Percentiles rank a stretch among this genome's conserved stretches.
These are phyloP conservation scores for Amazona ochrocephala DNA, from an alignment of 2,797 vertebrate species.

Conservation along the genomic window DNA sequence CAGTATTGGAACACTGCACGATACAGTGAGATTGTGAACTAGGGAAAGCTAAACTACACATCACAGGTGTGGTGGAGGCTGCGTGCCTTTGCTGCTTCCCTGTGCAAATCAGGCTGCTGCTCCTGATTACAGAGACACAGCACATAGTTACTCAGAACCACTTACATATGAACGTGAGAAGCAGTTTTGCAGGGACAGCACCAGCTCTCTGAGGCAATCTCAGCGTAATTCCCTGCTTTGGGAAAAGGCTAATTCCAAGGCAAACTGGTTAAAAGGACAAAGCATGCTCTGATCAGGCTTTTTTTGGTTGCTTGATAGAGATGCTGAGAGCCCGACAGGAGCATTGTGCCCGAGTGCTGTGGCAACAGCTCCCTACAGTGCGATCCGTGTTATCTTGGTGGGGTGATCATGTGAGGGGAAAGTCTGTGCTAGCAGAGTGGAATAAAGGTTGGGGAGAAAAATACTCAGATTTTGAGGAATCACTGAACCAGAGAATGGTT, in stretches of 20 bases:
- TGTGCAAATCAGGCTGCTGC: neutral
- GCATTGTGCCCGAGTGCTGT: neutral
- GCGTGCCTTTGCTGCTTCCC: neutral
- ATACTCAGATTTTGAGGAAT: neutral
- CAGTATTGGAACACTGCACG: rapidly evolving
- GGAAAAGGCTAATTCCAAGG: neutral
- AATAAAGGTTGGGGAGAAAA: neutral
- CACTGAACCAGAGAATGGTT: neutral
- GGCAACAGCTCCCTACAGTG: neutral
- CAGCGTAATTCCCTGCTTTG: neutral
- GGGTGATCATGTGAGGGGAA: neutral
- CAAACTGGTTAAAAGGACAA: neutral
- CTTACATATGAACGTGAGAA: neutral
- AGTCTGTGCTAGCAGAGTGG: neutral
- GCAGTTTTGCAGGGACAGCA: neutral
- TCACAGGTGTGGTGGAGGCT: neutral
- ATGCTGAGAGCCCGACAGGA: rapidly evolving
- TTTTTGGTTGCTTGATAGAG: neutral
- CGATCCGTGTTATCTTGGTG: neutral
- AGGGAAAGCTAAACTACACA: neutral
- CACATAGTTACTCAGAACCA: neutral
- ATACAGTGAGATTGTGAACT: neutral
- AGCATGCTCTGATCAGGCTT: neutral
- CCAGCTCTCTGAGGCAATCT: rapidly evolving
- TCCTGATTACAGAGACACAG: neutral